phyloP scores from a whole-genome alignment of 2,797 vertebrate species.

The Silurus lanzhouensis region DNA sequence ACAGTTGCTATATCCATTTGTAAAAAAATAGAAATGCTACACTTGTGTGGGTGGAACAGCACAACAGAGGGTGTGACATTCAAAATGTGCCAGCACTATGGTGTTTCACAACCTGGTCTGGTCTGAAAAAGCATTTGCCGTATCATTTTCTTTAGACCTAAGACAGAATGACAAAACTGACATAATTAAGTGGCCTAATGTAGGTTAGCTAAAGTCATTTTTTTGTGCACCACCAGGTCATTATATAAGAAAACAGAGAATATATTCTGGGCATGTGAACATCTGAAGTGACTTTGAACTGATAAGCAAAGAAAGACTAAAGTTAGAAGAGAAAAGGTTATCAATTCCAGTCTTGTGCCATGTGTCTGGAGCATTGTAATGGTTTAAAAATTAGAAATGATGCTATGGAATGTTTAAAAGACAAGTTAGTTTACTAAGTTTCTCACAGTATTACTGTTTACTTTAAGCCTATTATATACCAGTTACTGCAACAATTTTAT shows the following conservation, averaged over 20 bases:
- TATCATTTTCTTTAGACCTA: background rate
- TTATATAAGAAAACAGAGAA: constrained; percentile 1
- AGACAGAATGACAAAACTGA: background rate
- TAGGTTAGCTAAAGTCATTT: background rate
- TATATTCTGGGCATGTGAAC: background rate
- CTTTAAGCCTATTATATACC: background rate
- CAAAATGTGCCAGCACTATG: constrained; percentile 16
- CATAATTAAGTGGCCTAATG: background rate
- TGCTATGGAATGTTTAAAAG: background rate
- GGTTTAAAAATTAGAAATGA: background rate
- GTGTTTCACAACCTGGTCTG: background rate
- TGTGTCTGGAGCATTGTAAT: background rate
- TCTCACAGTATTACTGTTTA: background rate
- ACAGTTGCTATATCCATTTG: background rate
- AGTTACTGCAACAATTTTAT: background rate
- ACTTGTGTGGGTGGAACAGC: background rate
- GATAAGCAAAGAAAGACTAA: background rate
- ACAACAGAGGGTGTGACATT: constrained; percentile 3
- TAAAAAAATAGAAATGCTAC: background rate
- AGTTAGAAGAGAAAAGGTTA: background rate
- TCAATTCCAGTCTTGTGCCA: background rate
- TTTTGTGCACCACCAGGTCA: background rate
- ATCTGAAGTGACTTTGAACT: background rate
- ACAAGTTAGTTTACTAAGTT: background rate
- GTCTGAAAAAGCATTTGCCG: background rate